These are phyloP conservation scores for Pherbina coryleti DNA, from an alignment of 2,888 invertebrate genomes.

Conservation along the genomic window DNA sequence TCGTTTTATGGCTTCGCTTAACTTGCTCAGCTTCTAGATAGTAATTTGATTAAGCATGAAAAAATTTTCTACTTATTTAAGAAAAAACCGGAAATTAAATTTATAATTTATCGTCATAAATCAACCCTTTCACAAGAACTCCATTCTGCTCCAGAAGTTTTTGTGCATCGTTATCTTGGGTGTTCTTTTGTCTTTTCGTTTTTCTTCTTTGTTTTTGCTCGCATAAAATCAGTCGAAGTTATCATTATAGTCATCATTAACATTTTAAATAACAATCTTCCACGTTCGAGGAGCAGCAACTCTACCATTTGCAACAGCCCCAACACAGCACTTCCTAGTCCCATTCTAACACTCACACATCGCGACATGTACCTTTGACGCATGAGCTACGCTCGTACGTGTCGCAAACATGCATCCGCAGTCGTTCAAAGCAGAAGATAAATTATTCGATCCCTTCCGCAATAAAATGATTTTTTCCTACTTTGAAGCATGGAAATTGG, in stretches of 20 bases:
- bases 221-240: not conserved
- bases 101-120: not conserved
- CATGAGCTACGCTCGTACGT: conserved; percentile 17
- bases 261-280: not conserved
- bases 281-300: too few relatives aligned
- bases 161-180: not conserved
- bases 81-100: conserved; percentile 16
- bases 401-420: conserved; percentile 9
- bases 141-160: too few relatives aligned
- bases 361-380: not conserved
- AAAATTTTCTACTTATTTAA: not conserved
- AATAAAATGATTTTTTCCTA: conserved; percentile 13
- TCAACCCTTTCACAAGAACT: too few relatives aligned
- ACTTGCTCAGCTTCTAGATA: not conserved
- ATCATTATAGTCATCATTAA: conserved; percentile 6
- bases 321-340: too few relatives aligned
- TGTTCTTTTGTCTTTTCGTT: not conserved
- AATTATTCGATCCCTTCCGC: conserved; percentile 32
- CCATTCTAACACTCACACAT: too few relatives aligned
- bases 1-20: too few relatives aligned
- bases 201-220: not conserved
- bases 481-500: conserved; percentile 2
- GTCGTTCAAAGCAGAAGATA: conserved; percentile 8
- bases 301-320: too few relatives aligned
- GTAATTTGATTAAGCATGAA: not conserved